Conservation (phyloP, 2,113 vertebrate species). For the Pogonocichla stellata region DNA sequence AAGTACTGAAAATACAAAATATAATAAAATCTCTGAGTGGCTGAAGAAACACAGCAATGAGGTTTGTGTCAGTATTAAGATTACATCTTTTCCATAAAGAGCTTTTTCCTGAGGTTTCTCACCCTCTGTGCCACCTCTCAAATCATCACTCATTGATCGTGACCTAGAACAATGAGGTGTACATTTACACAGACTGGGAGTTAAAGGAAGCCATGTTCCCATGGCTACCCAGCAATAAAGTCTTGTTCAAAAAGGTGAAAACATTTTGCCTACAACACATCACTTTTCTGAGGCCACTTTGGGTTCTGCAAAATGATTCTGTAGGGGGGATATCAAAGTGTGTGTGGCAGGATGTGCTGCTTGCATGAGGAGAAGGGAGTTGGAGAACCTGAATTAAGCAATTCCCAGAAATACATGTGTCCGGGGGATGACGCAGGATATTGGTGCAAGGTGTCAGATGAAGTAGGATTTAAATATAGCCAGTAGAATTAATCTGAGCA, state of each 20-base stretch:
- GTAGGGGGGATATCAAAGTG: neutral
- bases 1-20: neutral
- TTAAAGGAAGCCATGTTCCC: neutral
- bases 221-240: neutral
- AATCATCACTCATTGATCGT: neutral
- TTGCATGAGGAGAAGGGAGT: neutral
- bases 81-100: neutral
- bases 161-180: neutral
- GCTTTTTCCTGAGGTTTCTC: neutral
- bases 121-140: neutral
- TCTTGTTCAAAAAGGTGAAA: neutral
- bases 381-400: neutral
- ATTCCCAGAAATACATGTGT: neutral
- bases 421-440: neutral
- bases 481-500: neutral
- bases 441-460: neutral
- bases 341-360: accelerated
- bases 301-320: neutral
- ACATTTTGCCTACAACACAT: neutral
- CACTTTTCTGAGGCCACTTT: neutral
- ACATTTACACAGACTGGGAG: neutral
- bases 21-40: neutral
- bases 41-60: neutral
- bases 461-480: constrained; percentile 1
- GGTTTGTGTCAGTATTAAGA: neutral